Evolutionary conservation across 2,888 invertebrate genomes (phyloP).

Genomic region (Muscina levida): DNA sequence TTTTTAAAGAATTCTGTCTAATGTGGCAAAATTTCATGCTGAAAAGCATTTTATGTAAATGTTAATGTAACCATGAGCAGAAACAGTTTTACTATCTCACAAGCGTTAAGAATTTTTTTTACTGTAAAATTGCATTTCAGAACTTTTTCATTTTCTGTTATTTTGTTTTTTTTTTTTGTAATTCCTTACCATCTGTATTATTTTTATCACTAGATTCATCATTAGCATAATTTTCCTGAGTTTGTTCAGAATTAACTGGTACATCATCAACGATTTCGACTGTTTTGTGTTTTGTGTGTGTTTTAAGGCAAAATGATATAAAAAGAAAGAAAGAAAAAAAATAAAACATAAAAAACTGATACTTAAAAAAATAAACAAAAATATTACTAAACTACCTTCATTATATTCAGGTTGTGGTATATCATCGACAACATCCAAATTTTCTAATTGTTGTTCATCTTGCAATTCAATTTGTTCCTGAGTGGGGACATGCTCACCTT

Average conservation of each 20-base stretch:
- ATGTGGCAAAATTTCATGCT: no score
- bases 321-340: constrained; percentile 41
- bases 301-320: no score
- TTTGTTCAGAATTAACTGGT: constrained; percentile 69
- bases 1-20: no score
- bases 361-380: constrained; percentile 70
- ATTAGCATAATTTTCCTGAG: constrained; percentile 69
- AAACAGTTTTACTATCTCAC: no score
- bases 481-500: constrained; percentile 79
- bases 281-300: no score
- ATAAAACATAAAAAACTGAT: constrained; percentile 47
- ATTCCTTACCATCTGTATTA: constrained; percentile 75
- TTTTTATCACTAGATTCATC: constrained; percentile 68
- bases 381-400: constrained; percentile 79
- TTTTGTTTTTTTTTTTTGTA: background rate
- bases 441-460: constrained; percentile 75
- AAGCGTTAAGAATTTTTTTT: no score
- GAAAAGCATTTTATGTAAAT: no score
- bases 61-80: no score
- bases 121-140: background rate
- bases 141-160: background rate
- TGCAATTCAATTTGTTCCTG: constrained; percentile 79
- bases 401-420: constrained; percentile 77
- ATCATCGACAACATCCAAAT: constrained; percentile 70
- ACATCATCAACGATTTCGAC: constrained; percentile 53